Evolutionary conservation across 1,140 invertebrate genomes (phyloP).

Genomic region (Aphaenogaster floridana): DNA sequence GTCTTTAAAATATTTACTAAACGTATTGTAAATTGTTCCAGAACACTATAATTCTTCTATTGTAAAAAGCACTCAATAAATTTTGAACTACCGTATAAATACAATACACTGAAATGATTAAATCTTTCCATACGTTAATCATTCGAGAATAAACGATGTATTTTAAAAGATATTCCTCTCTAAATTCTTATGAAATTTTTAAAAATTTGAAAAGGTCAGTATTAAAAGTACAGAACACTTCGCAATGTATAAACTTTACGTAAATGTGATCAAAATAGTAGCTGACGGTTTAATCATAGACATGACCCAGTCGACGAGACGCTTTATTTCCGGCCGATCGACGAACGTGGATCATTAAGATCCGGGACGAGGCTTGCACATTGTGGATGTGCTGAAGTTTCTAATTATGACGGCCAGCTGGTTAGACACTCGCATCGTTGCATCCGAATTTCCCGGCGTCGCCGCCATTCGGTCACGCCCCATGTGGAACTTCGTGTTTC

Average conservation of each 20-base stretch:
- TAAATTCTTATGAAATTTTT: neutral
- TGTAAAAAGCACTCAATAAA: neutral
- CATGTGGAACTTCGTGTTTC: constrained; percentile 59
- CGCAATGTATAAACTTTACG: constrained; percentile 29
- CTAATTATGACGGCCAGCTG: constrained; percentile 59
- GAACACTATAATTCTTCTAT: neutral
- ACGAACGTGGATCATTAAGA: constrained; percentile 53
- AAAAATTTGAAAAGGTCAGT: neutral
- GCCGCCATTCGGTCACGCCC: constrained; percentile 57
- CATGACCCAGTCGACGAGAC: constrained; percentile 58
- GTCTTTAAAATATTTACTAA: neutral
- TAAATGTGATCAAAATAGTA: constrained; percentile 37
- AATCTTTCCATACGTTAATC: neutral
- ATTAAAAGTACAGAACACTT: neutral
- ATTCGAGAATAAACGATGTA: neutral
- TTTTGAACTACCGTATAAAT: neutral
- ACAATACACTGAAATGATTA: neutral
- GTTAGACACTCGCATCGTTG: constrained; percentile 55
- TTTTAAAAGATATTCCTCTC: neutral
- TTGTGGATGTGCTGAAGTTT: constrained; percentile 58
- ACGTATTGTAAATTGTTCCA: neutral
- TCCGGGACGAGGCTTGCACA: constrained; percentile 39
- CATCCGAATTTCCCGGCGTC: constrained; percentile 48
- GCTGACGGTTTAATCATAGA: constrained; percentile 55
- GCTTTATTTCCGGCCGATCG: constrained; percentile 64